A percentile compares a stretch with the other conserved stretches of the same genome.
Conservation (phyloP, 2,113 vertebrate species). For the Notarius quadriscutis region DNA sequence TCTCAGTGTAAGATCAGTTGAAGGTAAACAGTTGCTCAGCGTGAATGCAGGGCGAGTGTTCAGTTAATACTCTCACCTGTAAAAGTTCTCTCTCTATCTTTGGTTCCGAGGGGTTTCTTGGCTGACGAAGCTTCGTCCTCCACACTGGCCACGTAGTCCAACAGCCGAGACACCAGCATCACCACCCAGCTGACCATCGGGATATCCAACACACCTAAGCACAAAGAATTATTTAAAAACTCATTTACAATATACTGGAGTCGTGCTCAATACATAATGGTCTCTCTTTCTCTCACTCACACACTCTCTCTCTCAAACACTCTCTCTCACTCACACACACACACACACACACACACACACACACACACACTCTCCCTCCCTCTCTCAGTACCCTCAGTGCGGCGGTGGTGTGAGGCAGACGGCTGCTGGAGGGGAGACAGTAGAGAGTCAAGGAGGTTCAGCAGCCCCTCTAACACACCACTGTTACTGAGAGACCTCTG, state of each 20-base stretch:
- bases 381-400: constrained; percentile 82
- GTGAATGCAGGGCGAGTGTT: background rate
- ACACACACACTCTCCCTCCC: background rate
- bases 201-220: constrained; percentile 90
- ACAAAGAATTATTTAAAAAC: background rate
- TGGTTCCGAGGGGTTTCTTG: constrained; percentile 91
- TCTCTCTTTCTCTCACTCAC: background rate
- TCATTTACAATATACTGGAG: background rate
- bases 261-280: background rate
- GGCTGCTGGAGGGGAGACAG: constrained; percentile 90
- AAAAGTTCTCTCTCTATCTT: constrained; percentile 87
- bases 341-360: background rate
- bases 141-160: constrained; percentile 95
- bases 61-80: constrained; percentile 74
- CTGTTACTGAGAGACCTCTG: constrained; percentile 97
- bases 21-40: background rate
- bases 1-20: too few species aligned
- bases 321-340: background rate
- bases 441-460: constrained; percentile 93
- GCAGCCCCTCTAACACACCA: constrained; percentile 93
- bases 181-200: constrained; percentile 99
- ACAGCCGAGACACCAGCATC: constrained; percentile 93
- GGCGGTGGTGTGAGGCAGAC: constrained; percentile 75
- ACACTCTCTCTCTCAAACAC: background rate
- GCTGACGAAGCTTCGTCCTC: constrained; percentile 92